Evolutionary conservation across 2,888 invertebrate species (phyloP).

Genomic region (Pinctada fucata): DNA sequence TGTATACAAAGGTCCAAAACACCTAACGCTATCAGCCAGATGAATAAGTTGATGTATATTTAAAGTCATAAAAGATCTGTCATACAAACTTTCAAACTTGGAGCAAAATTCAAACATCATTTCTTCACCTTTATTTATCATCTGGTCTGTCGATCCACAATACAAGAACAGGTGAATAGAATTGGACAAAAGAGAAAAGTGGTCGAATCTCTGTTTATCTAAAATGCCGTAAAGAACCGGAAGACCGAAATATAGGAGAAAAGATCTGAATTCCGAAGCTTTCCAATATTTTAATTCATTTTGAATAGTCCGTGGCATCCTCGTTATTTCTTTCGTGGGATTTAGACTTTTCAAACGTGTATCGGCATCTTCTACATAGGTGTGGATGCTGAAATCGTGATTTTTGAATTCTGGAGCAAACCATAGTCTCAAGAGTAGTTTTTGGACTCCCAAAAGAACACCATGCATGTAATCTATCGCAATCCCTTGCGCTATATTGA

Average conservation of each 20-base stretch:
- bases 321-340: slow-evolving; percentile 8
- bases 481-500: slow-evolving; percentile 23
- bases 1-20: slow-evolving; percentile 46
- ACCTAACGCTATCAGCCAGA: slow-evolving; percentile 42
- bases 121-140: slow-evolving; percentile 5
- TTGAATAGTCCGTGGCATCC: slow-evolving; percentile 6
- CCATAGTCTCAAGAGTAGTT: slow-evolving; percentile 29
- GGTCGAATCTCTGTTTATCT: slow-evolving; percentile 1
- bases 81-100: background rate
- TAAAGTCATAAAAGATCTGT: slow-evolving; percentile 43
- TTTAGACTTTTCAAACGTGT: background rate
- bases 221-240: slow-evolving; percentile 9
- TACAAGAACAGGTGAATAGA: slow-evolving; percentile 5
- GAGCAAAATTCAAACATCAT: background rate
- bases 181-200: slow-evolving; percentile 2
- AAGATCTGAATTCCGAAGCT: slow-evolving; percentile 16
- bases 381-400: background rate
- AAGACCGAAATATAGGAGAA: slow-evolving; percentile 8
- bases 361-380: slow-evolving; percentile 1
- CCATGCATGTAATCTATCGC: slow-evolving; percentile 41
- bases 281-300: slow-evolving; percentile 16
- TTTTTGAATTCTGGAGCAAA: slow-evolving; percentile 12
- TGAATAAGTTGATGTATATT: slow-evolving; percentile 50
- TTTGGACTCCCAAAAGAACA: slow-evolving; percentile 28
- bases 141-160: background rate